A percentile compares a stretch with the other conserved stretches of the same genome.
Conservation (phyloP, 2,797 vertebrate genomes). For the Trichosurus vulpecula region DNA sequence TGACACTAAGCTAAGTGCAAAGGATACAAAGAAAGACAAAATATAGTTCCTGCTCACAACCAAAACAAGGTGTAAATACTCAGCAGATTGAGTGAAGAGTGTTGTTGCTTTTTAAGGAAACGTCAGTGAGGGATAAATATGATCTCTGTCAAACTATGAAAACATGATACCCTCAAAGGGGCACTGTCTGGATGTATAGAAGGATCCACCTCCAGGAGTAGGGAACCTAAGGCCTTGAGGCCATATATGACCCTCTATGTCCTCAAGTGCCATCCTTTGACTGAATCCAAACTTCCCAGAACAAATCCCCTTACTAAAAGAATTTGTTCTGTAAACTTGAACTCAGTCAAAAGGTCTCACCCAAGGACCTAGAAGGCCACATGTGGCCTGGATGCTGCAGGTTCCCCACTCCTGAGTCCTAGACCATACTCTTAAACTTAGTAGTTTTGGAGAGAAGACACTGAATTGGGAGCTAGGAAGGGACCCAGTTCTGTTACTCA, state of each 20-base stretch:
- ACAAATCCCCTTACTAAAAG: no score
- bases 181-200: neutral
- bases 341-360: no score
- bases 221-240: no score
- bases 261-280: no score
- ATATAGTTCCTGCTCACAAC: neutral
- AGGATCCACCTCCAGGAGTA: neutral
- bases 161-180: neutral
- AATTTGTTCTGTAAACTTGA: no score
- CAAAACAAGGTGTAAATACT: neutral
- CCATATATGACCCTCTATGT: no score
- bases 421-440: slow-evolving; percentile 20
- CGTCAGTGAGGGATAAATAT: neutral
- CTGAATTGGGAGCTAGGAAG: neutral
- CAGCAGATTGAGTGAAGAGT: neutral
- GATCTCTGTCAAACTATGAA: neutral
- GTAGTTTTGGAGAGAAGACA: slow-evolving; percentile 13
- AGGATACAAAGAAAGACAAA: neutral
- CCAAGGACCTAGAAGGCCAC: no score
- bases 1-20: neutral
- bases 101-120: neutral
- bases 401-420: neutral
- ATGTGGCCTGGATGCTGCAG: no score
- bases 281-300: no score
- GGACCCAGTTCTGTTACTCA: neutral